Evolutionary conservation across 2,888 invertebrate species (phyloP), one percentile per base, ranked within the genome.

Genomic region (Ptycholaimellus sp.): DNA sequence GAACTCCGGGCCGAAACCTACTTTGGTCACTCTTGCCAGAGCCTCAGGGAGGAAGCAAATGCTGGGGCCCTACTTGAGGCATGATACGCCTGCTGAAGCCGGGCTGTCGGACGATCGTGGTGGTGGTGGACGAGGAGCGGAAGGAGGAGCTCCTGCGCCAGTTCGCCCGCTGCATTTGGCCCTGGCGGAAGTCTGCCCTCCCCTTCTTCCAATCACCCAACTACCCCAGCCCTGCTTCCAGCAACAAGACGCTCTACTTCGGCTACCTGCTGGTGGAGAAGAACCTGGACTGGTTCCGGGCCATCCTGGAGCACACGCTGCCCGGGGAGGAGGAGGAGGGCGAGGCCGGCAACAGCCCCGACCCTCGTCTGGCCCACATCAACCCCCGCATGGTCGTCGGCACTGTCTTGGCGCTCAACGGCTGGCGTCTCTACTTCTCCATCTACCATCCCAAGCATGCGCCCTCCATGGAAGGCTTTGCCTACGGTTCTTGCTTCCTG

Each of bases 381-480:
- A 93, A 90, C 67, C 80, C 83, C 18, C 72, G 82, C 49, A 90
- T 93, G 66, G 90, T 90, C 59, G 76, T 90, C 30, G 93, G 93
- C 19, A 85, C 85, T 3, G 90, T 96, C 40, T 67, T 96, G 33
- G 77, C 87, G 2, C 66, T 96, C 44, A 93, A 93, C 64, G 90
- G 93, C 19, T 81, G 83, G 64, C 70, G 90, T 44, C 82, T 83
- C 64, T 90, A 93, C 68, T 93, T 85, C 67, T 90, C 85, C 61
- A 85, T 96, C 68, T 96, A 87, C 65, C 93, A 96, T 65, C 82
- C 82, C 39, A 85, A 81, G 63, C 83, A 85, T 62, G 78, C 42
- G n/a, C 43, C 44, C n/a, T n/a, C 41, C 13, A 45, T 33, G 30
- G 34, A 38, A 38, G 22, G 20, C 37, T 23, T 36, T 30, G 28